Evolutionary conservation across 2,113 vertebrate genomes (phyloP), one percentile per base, ranked within the genome.

Genomic region (Solenodon paradoxus): DNA sequence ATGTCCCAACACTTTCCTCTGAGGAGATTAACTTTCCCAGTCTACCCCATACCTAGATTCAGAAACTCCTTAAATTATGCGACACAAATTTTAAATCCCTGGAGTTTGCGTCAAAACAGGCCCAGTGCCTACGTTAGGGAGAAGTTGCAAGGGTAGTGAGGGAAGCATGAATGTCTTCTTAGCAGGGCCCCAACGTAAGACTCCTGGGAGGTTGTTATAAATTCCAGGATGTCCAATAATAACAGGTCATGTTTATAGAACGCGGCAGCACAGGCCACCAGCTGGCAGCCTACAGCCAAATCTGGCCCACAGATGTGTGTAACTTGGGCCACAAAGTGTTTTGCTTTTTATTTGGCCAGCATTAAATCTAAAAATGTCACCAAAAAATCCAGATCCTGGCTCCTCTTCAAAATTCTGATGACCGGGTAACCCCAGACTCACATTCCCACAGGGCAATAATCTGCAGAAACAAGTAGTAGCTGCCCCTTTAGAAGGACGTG

Each of bases 251-350:
- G 94, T 95, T 97, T 92, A 96, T 10, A 95, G 68, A 96, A 69
- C n/a, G 51, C 51, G 7, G 28, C n/a, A 81, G 84, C 71, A 90
- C 47, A 87, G 94, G 75, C 90, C 75, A 87, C 75, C n/a, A 63
- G 77, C 90, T 10, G 26, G 71, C 84, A 63, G 47, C 69, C 51
- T 42, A 24, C 20, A 69, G 59, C 55, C 83, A 93, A 92, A 90
- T 94, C 87, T 95, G 96, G 92, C 64, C 81, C 78, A 81, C 97
- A 97, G 96, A 97, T 96, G 94, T 88, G 93, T 69, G 49, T 47
- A 69, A 22, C 40, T 53, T 68, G 90, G 88, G 38, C 55, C 90
- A 92, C 53, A 93, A 61, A 35, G 51, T n/a, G 8, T 38, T 80
- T 51, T 28, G 4, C 30, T 38, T 78, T 55, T 17, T n/a, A 69